phyloP scores from a whole-genome alignment of 1,140 invertebrate species.

The Carposina sasakii region DNA sequence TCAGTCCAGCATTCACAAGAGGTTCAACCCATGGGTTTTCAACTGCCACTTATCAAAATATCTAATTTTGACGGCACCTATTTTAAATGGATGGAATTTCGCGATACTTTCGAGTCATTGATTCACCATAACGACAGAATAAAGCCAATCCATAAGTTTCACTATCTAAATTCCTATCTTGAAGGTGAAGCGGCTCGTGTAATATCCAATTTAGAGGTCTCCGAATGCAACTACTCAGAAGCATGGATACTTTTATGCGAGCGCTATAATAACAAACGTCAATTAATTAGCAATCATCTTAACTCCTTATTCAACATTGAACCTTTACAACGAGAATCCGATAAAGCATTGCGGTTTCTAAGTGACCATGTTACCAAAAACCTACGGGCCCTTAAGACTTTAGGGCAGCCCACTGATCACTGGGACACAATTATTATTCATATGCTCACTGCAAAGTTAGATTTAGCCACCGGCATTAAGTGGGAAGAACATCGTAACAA shows the following conservation, averaged over 20 bases:
- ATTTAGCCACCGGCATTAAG: not conserved
- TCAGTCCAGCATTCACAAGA: too few species aligned
- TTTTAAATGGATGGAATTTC: constrained; percentile 36
- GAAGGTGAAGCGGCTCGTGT: constrained; percentile 27
- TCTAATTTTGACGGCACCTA: constrained; percentile 31
- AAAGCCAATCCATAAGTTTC: constrained; percentile 32
- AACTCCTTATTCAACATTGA: constrained; percentile 6
- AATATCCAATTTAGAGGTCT: constrained; percentile 29
- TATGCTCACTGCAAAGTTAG: not conserved
- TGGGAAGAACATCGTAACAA: not conserved
- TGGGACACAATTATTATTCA: not conserved
- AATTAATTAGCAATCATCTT: constrained; percentile 20
- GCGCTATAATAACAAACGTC: constrained; percentile 33
- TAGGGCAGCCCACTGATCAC: not conserved
- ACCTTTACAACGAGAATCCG: not conserved
- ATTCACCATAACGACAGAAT: constrained; percentile 31
- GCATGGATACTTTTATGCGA: constrained; percentile 39
- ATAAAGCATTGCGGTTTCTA: constrained; percentile 6
- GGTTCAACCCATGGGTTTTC: constrained; percentile 6
- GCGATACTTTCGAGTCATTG: constrained; percentile 32
- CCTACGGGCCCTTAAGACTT: not conserved
- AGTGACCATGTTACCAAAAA: not conserved
- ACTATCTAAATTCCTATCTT: constrained; percentile 37
- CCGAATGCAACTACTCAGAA: constrained; percentile 31
- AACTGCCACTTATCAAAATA: constrained; percentile 29